Evolutionary conservation across 1,140 invertebrate genomes (phyloP), one percentile per base, ranked within the genome.

Genomic region (Drosophila nasuta): DNA sequence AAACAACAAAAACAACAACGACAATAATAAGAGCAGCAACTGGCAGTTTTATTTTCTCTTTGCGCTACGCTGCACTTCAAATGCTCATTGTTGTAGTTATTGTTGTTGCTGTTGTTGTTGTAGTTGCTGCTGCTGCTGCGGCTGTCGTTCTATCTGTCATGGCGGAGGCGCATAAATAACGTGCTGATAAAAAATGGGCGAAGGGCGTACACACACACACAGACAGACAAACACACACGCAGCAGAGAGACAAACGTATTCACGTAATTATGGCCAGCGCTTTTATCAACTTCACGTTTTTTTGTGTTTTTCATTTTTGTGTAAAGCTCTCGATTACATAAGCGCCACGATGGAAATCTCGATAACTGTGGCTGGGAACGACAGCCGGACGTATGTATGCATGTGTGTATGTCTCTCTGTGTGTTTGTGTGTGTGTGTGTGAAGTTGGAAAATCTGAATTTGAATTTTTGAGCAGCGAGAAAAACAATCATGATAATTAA

Each of bases 401-500:
- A 25, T 25, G 3, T 20, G 20, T 20, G 20, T 20, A 3, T 1
- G 17, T 20, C 17, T 15, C 15, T 15, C 15, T 15, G 15, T 54
- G 69, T 46, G 57, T 51, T 33, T 72, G 43, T 8, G 51, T 52
- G 65, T 83, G 69, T n/a, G n/a, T 87, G 64, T 77, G 76, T 71
- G 83, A 82, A 87, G 83, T 87, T 88, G 73, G 77, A 82, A 87
- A 87, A 87, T 80, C 77, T 80, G 60, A 87, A 88, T 88, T 82
- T 80, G 46, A 48, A 48, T 48, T 48, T 48, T 48, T 48, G 4
- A 48, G 41, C 41, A 81, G 70, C 68, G 75, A 66, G 69, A 83
- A 63, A 89, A 86, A 90, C 86, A 89, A 89, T 89, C 85, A 89
- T 81, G 85, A 90, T 89, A 89, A 89, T 89, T 89, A 90, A 90